Evolutionary conservation across 1,140 invertebrate species (phyloP).

Genomic region (Drosophila nigromelanica): DNA sequence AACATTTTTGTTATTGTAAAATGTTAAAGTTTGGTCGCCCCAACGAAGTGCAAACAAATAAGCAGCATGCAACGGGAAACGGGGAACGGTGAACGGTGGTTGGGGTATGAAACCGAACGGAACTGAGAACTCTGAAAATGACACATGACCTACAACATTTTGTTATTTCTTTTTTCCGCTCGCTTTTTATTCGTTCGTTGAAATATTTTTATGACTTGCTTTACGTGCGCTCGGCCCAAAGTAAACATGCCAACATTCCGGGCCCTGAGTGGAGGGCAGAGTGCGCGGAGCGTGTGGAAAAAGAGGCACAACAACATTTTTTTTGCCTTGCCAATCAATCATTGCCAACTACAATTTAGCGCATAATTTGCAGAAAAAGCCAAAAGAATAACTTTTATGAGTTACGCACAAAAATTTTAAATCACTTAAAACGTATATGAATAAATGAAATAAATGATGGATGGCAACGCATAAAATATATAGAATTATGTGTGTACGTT

Average conservation of each 20-base stretch:
- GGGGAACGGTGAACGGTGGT: too few species aligned
- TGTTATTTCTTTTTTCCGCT: constrained; percentile 55
- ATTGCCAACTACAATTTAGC: constrained; percentile 66
- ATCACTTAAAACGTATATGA: constrained; percentile 31
- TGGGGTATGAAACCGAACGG: constrained; percentile 25
- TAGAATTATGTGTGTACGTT: background rate
- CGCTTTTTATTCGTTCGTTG: constrained; percentile 58
- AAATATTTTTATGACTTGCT: constrained; percentile 78
- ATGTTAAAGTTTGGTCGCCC: constrained; percentile 55
- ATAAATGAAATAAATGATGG: constrained; percentile 16
- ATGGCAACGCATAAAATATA: constrained; percentile 6
- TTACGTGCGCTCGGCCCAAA: constrained; percentile 57
- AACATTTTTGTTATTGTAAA: constrained; percentile 37
- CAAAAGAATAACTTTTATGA: constrained; percentile 28
- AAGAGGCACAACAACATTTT: constrained; percentile 3
- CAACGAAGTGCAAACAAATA: constrained; percentile 67
- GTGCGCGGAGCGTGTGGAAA: background rate
- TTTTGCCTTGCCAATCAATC: constrained; percentile 59
- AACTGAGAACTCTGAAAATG: constrained; percentile 65
- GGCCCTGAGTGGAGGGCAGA: background rate
- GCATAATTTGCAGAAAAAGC: constrained; percentile 48
- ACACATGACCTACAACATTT: constrained; percentile 75
- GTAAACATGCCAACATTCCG: constrained; percentile 30
- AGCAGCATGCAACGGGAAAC: constrained; percentile 59
- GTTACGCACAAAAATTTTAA: constrained; percentile 18